Evolutionary conservation across 2,113 vertebrate genomes (phyloP).

Genomic region (Hyaena hyaena): DNA sequence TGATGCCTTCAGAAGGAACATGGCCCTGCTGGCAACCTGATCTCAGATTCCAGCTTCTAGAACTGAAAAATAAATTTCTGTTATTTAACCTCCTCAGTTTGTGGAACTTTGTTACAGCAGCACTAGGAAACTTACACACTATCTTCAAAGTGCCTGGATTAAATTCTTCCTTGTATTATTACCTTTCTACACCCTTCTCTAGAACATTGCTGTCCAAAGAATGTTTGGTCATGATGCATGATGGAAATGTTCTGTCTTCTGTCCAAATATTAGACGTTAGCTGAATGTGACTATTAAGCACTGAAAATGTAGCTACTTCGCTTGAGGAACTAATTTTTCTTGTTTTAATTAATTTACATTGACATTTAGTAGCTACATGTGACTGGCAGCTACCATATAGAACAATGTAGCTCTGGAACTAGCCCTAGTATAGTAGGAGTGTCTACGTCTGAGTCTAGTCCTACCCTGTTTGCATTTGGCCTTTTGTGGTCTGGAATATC

Average conservation of each 20-base stretch:
- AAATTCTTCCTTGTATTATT: background rate
- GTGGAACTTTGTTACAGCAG: background rate
- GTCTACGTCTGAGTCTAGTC: background rate
- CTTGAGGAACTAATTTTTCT: background rate
- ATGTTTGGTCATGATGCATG: background rate
- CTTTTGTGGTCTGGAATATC: background rate
- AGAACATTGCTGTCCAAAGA: background rate
- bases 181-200: background rate
- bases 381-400: background rate
- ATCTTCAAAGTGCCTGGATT: background rate
- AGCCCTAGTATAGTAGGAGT: background rate
- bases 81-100: background rate
- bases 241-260: background rate
- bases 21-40: background rate
- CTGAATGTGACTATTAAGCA: background rate
- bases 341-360: background rate
- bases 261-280: background rate
- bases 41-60: background rate
- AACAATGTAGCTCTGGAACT: background rate
- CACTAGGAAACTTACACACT: background rate
- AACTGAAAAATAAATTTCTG: background rate
- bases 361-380: background rate
- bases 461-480: background rate
- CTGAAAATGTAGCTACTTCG: background rate
- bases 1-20: background rate